Conservation (phyloP, 2,113 vertebrate species). For the Barbus barbus region DNA sequence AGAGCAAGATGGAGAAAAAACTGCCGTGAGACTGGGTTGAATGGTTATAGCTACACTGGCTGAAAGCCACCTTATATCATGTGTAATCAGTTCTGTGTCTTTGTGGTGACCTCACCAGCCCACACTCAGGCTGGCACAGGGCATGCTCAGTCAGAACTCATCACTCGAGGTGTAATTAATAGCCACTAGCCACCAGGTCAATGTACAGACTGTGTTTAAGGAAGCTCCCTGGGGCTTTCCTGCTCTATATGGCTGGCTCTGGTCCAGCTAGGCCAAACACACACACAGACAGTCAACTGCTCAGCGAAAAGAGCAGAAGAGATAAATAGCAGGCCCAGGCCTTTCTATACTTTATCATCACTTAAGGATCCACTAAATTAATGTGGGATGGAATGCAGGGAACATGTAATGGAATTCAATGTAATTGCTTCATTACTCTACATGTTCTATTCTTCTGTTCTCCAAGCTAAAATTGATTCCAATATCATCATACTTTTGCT, state of each 20-base stretch:
- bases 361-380: neutral
- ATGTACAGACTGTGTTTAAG: constrained; percentile 27
- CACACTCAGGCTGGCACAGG: neutral
- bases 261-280: constrained; percentile 7
- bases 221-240: constrained; percentile 32
- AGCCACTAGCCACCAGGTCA: constrained; percentile 29
- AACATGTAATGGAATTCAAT: neutral
- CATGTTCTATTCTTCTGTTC: neutral
- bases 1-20: neutral
- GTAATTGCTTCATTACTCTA: neutral
- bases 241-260: neutral
- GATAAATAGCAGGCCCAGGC: neutral
- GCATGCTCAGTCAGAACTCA: neutral
- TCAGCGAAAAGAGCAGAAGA: neutral
- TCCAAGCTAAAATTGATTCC: neutral
- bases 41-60: constrained; percentile 36
- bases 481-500: neutral
- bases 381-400: neutral
- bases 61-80: constrained; percentile 7
- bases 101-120: constrained; percentile 25
- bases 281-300: neutral
- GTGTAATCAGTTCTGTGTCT: constrained; percentile 27
- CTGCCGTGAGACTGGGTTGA: no score
- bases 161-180: constrained; percentile 37
- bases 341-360: neutral